These are phyloP conservation scores for Campoletis raptor DNA, from an alignment of 2,888 invertebrate genomes.

Conservation along the genomic window DNA sequence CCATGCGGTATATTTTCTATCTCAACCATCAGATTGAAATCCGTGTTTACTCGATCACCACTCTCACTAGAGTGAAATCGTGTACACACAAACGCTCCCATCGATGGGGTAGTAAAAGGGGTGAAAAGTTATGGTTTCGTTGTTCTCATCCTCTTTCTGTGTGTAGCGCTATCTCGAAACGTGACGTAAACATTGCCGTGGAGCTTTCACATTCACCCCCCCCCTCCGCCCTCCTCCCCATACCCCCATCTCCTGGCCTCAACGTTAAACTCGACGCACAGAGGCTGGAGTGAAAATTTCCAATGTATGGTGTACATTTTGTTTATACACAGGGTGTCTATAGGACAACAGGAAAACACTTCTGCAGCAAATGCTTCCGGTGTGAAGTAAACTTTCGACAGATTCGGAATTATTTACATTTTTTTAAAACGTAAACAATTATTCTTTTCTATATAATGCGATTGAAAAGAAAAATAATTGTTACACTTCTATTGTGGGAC, in stretches of 20 bases:
- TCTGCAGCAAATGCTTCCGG: background rate
- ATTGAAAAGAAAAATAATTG: too few species aligned
- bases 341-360: too few species aligned
- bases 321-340: constrained; percentile 13
- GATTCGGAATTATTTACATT: background rate
- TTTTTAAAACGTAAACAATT: too few species aligned
- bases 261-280: constrained; percentile 18
- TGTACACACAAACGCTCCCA: constrained; percentile 57
- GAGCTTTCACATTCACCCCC: too few species aligned
- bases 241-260: background rate
- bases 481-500: too few species aligned
- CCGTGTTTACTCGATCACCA: constrained; percentile 66
- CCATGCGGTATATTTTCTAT: constrained; percentile 37
- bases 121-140: constrained; percentile 51
- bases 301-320: constrained; percentile 43
- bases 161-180: constrained; percentile 50
- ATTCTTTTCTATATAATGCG: too few species aligned
- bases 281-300: constrained; percentile 43
- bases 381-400: background rate
- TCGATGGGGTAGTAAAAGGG: constrained; percentile 16
- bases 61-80: constrained; percentile 55
- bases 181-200: constrained; percentile 63
- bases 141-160: constrained; percentile 53
- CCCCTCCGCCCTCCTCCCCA: too few species aligned
- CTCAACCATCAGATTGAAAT: constrained; percentile 63